These are phyloP conservation scores for Gobio occitaniae DNA, from an alignment of 2,797 vertebrate genomes.

Conservation along the genomic window DNA sequence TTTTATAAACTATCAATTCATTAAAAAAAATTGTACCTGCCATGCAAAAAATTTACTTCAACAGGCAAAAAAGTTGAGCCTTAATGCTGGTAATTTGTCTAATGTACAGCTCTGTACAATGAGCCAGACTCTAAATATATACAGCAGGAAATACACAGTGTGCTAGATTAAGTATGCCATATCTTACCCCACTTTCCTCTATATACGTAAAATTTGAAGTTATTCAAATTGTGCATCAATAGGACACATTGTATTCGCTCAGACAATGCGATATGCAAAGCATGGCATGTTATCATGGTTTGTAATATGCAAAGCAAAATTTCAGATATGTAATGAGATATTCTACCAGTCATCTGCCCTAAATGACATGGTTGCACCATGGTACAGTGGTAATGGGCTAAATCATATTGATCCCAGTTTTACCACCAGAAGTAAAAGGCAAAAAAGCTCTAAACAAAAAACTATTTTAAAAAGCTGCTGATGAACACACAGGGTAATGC, in stretches of 20 bases:
- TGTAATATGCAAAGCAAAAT: conserved; percentile 10
- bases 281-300: not conserved
- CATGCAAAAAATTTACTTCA: not conserved
- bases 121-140: not conserved
- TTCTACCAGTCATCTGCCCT: not conserved
- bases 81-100: not conserved
- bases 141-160: not conserved
- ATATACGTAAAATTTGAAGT: not conserved
- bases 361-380: not conserved
- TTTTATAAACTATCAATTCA: not conserved
- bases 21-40: not conserved
- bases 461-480: not conserved
- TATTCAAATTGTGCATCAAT: not conserved
- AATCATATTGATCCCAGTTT: not conserved
- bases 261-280: not conserved
- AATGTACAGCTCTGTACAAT: not conserved
- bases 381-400: not conserved
- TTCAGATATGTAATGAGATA: not conserved
- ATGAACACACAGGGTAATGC: not conserved
- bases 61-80: not conserved
- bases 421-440: not conserved
- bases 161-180: not conserved
- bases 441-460: not conserved
- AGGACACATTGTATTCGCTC: not conserved
- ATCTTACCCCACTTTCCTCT: not conserved